These are phyloP conservation scores for Acleris sparsana DNA, from an alignment of 2,888 invertebrate genomes.

Conservation along the genomic window DNA sequence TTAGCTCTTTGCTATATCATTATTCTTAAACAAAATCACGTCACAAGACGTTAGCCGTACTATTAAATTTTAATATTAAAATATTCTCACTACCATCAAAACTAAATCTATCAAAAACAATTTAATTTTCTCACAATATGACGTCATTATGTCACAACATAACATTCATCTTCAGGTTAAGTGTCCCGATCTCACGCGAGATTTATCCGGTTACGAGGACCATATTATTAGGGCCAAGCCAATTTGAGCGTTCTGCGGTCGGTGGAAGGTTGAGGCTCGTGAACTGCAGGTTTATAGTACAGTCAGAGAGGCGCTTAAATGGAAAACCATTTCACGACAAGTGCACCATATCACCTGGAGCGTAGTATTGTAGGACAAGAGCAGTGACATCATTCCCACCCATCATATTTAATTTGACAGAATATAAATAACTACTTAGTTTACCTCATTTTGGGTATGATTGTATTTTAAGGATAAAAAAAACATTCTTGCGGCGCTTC, in stretches of 20 bases:
- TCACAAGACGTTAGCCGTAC: too few relatives aligned
- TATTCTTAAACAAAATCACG: too few relatives aligned
- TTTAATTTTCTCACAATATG: slow-evolving; percentile 14
- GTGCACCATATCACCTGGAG: slow-evolving; percentile 49
- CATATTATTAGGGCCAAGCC: neutral
- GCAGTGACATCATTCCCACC: slow-evolving; percentile 20
- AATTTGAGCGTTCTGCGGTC: slow-evolving; percentile 1
- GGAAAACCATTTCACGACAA: slow-evolving; percentile 52
- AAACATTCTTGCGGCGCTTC: too few relatives aligned
- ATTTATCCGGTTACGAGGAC: slow-evolving; percentile 37
- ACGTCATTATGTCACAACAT: slow-evolving; percentile 19
- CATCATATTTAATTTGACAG: too few relatives aligned
- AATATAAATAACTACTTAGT: too few relatives aligned
- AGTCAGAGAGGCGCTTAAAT: slow-evolving; percentile 44
- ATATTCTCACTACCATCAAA: neutral
- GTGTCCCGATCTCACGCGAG: slow-evolving; percentile 35
- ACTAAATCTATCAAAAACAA: slow-evolving; percentile 16
- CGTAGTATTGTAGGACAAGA: slow-evolving; percentile 45
- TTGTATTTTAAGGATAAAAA: too few relatives aligned
- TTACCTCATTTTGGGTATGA: too few relatives aligned
- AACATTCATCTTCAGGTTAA: slow-evolving; percentile 26
- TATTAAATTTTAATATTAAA: neutral
- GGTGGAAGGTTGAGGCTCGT: neutral
- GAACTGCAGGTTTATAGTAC: slow-evolving; percentile 6
- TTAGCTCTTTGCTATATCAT: too few relatives aligned